A percentile compares a stretch with the other conserved stretches of the same genome.
Conservation (phyloP, 2,113 vertebrate genomes). For the Corythornis cristatus region DNA sequence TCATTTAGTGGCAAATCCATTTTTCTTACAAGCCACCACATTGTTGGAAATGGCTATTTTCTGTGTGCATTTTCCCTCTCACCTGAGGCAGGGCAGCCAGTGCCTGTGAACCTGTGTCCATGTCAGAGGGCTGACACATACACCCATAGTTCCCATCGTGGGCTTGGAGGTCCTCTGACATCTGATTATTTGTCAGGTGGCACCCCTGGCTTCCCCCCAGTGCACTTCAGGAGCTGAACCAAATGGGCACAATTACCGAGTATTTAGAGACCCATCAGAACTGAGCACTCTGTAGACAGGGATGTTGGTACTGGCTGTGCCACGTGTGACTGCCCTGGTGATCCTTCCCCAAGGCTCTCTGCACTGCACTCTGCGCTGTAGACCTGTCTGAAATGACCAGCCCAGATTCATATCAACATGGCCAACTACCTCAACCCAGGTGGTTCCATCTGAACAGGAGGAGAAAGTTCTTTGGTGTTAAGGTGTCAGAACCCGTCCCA, state of each 20-base stretch:
- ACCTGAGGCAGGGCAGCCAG: neutral
- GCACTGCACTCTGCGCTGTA: neutral
- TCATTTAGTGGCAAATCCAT: neutral
- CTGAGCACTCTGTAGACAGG: neutral
- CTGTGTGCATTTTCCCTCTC: neutral
- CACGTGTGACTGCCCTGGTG: accelerated
- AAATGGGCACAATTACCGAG: accelerated
- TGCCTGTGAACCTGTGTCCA: neutral
- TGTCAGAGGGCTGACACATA: neutral
- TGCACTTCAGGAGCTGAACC: neutral
- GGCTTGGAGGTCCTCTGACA: neutral
- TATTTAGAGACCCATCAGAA: neutral
- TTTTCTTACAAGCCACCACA: neutral
- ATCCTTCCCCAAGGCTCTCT: neutral
- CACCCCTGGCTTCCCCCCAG: neutral
- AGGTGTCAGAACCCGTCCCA: too few species aligned
- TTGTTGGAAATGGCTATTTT: neutral
- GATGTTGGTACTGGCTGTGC: neutral
- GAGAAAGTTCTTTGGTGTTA: too few species aligned
- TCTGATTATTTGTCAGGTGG: accelerated
- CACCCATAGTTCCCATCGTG: accelerated
- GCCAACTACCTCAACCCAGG: too few species aligned
- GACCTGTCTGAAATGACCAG: accelerated
- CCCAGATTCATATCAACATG: neutral
- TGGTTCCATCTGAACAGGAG: too few species aligned